These are phyloP conservation scores for Melipona beecheii DNA, from an alignment of 2,888 invertebrate genomes.

Conservation along the genomic window DNA sequence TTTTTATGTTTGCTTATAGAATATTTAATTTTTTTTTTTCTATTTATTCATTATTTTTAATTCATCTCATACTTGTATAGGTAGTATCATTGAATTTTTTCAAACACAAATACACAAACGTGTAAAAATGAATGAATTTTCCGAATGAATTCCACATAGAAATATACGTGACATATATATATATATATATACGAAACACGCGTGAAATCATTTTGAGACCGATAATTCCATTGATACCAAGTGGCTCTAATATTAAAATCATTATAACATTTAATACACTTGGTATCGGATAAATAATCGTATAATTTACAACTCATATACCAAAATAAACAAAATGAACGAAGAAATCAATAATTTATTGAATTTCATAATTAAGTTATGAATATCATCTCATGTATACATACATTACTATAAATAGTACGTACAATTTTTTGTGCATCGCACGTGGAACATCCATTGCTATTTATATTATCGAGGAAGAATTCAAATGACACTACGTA, in stretches of 20 bases:
- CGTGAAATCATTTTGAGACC: background rate
- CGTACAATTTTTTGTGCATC: background rate
- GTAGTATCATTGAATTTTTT: background rate
- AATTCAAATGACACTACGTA: constrained; percentile 47
- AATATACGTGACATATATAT: background rate
- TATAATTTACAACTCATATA: background rate
- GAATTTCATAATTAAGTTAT: background rate
- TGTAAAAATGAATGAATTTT: background rate
- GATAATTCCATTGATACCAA: background rate
- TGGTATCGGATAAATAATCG: background rate
- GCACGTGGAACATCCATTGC: background rate
- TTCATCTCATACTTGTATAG: constrained; percentile 64
- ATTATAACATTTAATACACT: background rate
- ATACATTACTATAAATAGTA: background rate
- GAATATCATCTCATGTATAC: background rate
- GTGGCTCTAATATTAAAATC: background rate
- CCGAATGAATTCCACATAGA: no score
- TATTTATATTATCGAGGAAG: background rate
- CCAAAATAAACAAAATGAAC: background rate
- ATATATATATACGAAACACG: background rate
- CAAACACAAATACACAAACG: background rate
- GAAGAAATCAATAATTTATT: background rate
- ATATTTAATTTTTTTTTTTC: constrained; percentile 63
- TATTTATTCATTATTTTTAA: constrained; percentile 55
- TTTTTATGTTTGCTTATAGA: constrained; percentile 60